Conservation (phyloP, 2,888 invertebrate species). For the Xanthorhoe spadicearia region DNA sequence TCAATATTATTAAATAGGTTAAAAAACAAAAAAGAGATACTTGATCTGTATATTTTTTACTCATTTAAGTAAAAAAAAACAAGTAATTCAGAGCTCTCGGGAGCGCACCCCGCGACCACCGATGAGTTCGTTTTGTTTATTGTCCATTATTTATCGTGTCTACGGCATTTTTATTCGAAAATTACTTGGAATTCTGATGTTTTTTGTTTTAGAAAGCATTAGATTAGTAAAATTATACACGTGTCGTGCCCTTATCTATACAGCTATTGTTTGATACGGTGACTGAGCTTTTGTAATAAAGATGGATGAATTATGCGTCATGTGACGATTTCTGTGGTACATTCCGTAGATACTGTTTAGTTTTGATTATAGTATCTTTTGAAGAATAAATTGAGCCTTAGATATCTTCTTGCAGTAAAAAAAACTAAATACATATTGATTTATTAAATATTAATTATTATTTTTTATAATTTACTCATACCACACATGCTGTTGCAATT, state of each 20-base stretch:
- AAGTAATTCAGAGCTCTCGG: constrained; percentile 8
- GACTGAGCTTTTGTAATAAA: constrained; percentile 30
- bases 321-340: not conserved
- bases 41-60: no score
- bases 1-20: no score
- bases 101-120: constrained; percentile 39
- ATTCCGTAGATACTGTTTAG: not conserved
- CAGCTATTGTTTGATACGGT: constrained; percentile 28
- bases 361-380: not conserved
- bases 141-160: constrained; percentile 53
- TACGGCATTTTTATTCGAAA: constrained; percentile 54
- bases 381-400: not conserved
- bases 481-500: no score
- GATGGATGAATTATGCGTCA: constrained; percentile 26
- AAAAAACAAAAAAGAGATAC: no score
- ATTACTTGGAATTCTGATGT: constrained; percentile 40
- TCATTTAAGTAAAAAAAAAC: no score
- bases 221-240: constrained; percentile 31
- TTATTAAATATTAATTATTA: no score
- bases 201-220: constrained; percentile 35
- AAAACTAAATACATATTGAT: no score
- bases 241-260: constrained; percentile 19
- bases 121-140: constrained; percentile 54
- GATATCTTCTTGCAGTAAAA: not conserved
- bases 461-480: no score